phyloP scores from a whole-genome alignment of 1,140 invertebrate species.

The Melipona quadrifasciata region DNA sequence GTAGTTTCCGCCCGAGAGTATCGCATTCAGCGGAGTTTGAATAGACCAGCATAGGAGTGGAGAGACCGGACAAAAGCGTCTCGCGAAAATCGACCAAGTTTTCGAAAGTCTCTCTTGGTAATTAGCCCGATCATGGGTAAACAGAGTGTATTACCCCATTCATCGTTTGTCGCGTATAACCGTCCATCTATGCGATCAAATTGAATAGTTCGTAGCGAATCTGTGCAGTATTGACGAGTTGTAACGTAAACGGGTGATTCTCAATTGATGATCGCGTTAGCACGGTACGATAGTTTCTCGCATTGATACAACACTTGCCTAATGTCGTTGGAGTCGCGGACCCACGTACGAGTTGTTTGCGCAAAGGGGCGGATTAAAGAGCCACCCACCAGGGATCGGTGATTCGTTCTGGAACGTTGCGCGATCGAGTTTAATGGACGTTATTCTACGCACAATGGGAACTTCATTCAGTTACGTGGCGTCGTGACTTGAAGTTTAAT shows the following conservation, averaged over 20 bases:
- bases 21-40: not conserved
- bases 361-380: not conserved
- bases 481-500: not conserved
- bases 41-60: not conserved
- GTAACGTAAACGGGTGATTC: not conserved
- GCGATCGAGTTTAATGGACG: not conserved
- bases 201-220: not conserved
- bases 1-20: not conserved
- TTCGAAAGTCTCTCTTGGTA: not conserved
- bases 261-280: not conserved
- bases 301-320: not conserved
- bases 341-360: not conserved
- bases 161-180: not conserved
- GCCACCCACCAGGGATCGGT: not conserved
- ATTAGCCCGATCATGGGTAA: not conserved
- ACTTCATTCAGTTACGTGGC: not conserved
- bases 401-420: not conserved
- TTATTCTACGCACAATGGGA: not conserved
- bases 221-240: not conserved
- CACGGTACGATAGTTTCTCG: not conserved
- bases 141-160: not conserved
- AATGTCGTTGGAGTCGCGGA: not conserved
- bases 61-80: not conserved
- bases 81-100: slow-evolving; percentile 5
- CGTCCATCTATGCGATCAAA: not conserved